phyloP scores from a whole-genome alignment of 2,888 invertebrate species.

The Pimpla rufipes region DNA sequence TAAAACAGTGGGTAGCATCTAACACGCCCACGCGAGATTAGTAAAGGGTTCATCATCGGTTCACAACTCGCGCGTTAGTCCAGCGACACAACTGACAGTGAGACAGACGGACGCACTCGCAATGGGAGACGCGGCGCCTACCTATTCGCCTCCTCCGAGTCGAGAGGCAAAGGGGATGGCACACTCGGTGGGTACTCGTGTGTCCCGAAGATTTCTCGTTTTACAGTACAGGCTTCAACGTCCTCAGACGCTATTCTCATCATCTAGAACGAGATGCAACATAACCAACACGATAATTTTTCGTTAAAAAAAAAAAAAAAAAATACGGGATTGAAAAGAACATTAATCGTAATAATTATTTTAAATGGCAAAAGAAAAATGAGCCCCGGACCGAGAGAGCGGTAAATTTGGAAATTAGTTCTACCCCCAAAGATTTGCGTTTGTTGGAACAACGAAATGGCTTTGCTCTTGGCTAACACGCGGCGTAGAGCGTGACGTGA shows the following conservation, averaged over 20 bases:
- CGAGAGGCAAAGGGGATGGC: slow-evolving; percentile 59
- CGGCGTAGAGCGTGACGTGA: slow-evolving; percentile 12
- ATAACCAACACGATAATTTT: slow-evolving; percentile 31
- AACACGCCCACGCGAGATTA: slow-evolving; percentile 61
- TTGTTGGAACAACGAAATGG: neutral
- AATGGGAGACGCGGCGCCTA: slow-evolving; percentile 75
- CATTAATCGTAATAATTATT: too few species aligned
- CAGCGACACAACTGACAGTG: slow-evolving; percentile 65
- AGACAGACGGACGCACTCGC: slow-evolving; percentile 67
- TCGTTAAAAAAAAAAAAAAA: neutral
- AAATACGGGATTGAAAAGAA: too few species aligned
- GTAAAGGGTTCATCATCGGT: slow-evolving; percentile 48
- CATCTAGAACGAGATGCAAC: slow-evolving; percentile 68
- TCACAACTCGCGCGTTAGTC: slow-evolving; percentile 69
- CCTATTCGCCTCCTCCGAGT: slow-evolving; percentile 65
- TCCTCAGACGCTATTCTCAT: slow-evolving; percentile 78
- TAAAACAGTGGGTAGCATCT: too few species aligned
- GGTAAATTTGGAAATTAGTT: neutral
- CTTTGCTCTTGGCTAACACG: neutral
- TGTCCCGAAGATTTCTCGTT: slow-evolving; percentile 64
- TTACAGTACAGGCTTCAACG: slow-evolving; percentile 60
- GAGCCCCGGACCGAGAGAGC: too few species aligned
- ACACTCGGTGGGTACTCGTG: slow-evolving; percentile 10
- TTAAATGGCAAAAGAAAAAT: too few species aligned
- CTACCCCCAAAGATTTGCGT: neutral